Conservation (phyloP, 1,140 invertebrate species). For the Frieseomelitta varia region DNA sequence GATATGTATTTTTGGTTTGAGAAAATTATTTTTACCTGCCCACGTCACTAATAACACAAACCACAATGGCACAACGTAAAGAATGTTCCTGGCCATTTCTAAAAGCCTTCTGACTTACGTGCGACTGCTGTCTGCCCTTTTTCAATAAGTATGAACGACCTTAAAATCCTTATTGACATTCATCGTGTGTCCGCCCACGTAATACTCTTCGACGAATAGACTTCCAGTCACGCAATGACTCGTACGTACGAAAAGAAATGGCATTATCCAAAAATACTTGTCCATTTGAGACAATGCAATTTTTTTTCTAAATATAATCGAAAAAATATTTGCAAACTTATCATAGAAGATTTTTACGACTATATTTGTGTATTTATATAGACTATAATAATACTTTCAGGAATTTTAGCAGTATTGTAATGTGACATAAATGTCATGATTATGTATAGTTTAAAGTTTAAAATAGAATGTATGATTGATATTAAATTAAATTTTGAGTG, state of each 20-base stretch:
- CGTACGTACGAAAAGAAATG: conserved; percentile 41
- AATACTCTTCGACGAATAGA: conserved; percentile 61
- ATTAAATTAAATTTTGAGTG: too few species aligned
- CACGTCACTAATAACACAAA: conserved; percentile 44
- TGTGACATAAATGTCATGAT: too few species aligned
- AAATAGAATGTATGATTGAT: too few species aligned
- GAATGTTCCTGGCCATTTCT: conserved; percentile 72
- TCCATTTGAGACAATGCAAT: background rate
- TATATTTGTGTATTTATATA: too few species aligned
- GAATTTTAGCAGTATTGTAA: too few species aligned
- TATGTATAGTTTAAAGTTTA: too few species aligned
- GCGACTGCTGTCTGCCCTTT: conserved; percentile 72
- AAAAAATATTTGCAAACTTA: too few species aligned
- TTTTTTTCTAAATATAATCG: background rate
- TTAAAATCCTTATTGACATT: conserved; percentile 77
- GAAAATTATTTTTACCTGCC: conserved; percentile 67
- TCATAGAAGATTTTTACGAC: too few species aligned
- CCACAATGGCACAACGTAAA: conserved; percentile 52
- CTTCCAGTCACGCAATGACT: conserved; percentile 38
- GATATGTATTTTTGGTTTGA: background rate
- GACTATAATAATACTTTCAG: too few species aligned
- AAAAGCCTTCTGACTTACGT: conserved; percentile 71
- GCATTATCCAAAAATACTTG: conserved; percentile 15
- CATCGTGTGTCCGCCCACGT: conserved; percentile 72
- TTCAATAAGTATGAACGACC: conserved; percentile 79